Base-by-base conservation (phyloP, 1,140 invertebrate genomes). In the Bombus cullumanus region DNA sequence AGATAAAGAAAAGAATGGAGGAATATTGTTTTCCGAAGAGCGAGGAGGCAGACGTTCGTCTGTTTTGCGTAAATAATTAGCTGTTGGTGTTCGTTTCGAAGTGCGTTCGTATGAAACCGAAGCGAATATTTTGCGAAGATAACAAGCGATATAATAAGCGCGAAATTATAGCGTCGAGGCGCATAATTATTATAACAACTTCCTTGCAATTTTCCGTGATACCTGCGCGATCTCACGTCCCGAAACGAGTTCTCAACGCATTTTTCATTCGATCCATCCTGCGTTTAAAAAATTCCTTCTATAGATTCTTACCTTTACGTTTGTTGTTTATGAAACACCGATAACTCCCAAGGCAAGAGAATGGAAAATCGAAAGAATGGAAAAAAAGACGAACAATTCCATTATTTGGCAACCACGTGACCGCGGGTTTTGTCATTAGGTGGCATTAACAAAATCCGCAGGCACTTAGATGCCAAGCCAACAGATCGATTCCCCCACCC, bases 141-240 rank as follows among this genome's bases (percentile, higher is more conserved):
- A 84, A 84, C 47, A 34, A 82, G 37, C 39, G 28, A 74, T 47
- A 43, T 82, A 82, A 62, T 22, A 62, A 64, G 71, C 53, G 3
- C 37, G 71, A 68, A 84, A 84, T 84, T 84, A 84, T 5, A 84
- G 62, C 34, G 73, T 57, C 81, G 62, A 83, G 64, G n/a, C 28
- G 82, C 82, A 41, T 71, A 78, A 84, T 84, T 78, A 37, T 68
- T 68, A 37, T 68, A 84, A 78, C 53, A 59, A 84, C 75, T 69
- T 78, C 82, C 81, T 78, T 10, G 62, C 31, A 4, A 77, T 83
- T 83, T 83, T 53, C 66, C 64, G 47, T 13, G 82, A 84, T 79
- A 75, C 31, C 22, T 47, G 25, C 15, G 39, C 10, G 64, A 72
- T 84, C 76, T 79, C 64, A 62, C 83, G 75, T 71, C 53, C 13